phyloP scores from a whole-genome alignment of 2,113 vertebrate genomes.

The Hypomesus transpacificus region DNA sequence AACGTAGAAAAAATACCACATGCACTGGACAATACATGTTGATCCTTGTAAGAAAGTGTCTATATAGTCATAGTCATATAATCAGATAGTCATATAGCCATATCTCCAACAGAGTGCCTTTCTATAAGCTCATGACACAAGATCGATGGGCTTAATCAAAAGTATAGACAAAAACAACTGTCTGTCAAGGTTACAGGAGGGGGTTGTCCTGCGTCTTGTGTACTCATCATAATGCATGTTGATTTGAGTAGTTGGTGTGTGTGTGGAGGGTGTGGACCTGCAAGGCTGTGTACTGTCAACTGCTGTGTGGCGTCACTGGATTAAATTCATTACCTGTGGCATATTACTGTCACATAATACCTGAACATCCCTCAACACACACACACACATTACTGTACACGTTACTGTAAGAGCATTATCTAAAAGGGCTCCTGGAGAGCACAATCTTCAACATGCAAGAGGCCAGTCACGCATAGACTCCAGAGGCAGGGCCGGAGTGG shows the following conservation, averaged over 20 bases:
- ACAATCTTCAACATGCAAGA: too few relatives aligned
- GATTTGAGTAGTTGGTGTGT: background rate
- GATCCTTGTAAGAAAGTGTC: too few relatives aligned
- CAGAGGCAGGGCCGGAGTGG: too few relatives aligned
- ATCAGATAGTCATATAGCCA: background rate
- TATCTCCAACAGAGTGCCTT: background rate
- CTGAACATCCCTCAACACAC: background rate
- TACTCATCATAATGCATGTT: too few relatives aligned
- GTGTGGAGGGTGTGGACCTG: background rate
- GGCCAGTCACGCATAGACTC: too few relatives aligned
- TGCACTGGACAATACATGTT: too few relatives aligned
- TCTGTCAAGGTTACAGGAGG: background rate
- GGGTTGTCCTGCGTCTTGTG: background rate
- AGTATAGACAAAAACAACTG: conserved; percentile 1
- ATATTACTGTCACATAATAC: conserved; percentile 2
- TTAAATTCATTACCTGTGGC: conserved; percentile 32
- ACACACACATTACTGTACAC: background rate
- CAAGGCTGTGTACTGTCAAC: background rate
- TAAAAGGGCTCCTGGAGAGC: too few relatives aligned
- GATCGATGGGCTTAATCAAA: background rate
- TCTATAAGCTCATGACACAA: background rate
- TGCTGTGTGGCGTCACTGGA: background rate
- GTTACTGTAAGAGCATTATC: background rate
- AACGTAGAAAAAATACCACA: too few relatives aligned
- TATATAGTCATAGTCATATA: too few relatives aligned